Conservation (phyloP, 2,113 vertebrate species). For the Eurypyga helias region DNA sequence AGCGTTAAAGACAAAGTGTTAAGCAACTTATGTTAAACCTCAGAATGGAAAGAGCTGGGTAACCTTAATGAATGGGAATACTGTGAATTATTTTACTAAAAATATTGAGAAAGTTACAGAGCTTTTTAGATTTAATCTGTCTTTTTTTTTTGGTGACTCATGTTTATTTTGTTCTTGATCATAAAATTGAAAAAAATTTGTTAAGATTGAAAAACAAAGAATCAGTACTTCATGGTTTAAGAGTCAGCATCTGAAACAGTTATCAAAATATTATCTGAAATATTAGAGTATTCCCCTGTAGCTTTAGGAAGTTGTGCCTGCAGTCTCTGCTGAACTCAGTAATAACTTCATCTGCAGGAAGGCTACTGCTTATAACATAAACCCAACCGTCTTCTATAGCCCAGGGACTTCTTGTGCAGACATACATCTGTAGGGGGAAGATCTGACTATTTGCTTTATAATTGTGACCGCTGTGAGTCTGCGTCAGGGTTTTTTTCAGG, state of each 20-base stretch:
- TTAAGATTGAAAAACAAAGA: not conserved
- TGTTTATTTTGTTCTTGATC: not conserved
- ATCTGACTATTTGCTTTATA: not conserved
- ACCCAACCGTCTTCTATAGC: not conserved
- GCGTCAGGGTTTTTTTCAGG: not conserved
- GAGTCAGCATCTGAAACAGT: not conserved
- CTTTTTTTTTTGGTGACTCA: not conserved
- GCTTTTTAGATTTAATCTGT: not conserved
- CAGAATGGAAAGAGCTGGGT: not conserved
- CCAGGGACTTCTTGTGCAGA: not conserved
- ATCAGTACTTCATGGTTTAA: not conserved
- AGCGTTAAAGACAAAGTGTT: not conserved
- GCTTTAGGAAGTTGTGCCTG: not conserved
- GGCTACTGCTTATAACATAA: not conserved
- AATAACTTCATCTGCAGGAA: not conserved
- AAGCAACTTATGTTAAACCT: not conserved
- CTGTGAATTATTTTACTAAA: not conserved
- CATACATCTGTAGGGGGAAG: not conserved
- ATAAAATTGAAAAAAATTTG: not conserved
- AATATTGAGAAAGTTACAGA: not conserved
- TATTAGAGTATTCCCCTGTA: not conserved
- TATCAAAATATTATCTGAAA: not conserved
- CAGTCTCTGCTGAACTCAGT: not conserved
- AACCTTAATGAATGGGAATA: not conserved
- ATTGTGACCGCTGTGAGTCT: not conserved